These are phyloP conservation scores for Zygogramma bicolorata DNA, from an alignment of 2,888 invertebrate genomes.

Conservation along the genomic window DNA sequence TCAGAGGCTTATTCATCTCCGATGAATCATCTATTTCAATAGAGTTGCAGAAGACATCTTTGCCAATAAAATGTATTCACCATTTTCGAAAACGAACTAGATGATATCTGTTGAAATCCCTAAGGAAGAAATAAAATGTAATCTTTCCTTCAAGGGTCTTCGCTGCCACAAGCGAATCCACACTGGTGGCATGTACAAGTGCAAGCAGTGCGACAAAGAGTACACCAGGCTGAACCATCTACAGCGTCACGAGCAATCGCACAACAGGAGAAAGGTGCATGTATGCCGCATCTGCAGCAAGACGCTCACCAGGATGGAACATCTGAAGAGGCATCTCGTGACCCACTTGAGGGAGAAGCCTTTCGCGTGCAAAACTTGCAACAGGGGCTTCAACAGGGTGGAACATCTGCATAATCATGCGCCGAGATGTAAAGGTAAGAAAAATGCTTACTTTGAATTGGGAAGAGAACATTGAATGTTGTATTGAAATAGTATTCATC, in stretches of 20 bases:
- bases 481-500: no score
- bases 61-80: no score
- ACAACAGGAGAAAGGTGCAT: slow-evolving; percentile 62
- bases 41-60: no score
- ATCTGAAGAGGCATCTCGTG: slow-evolving; percentile 64
- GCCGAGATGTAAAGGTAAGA: slow-evolving; percentile 62
- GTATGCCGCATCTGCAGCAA: slow-evolving; percentile 66
- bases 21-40: no score
- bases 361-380: slow-evolving; percentile 63
- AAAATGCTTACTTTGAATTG: no score
- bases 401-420: slow-evolving; percentile 64
- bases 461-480: no score
- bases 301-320: slow-evolving; percentile 63
- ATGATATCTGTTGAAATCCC: no score
- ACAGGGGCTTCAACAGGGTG: slow-evolving; percentile 63
- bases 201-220: slow-evolving; percentile 63
- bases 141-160: slow-evolving; percentile 26
- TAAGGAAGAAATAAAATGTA: neutral
- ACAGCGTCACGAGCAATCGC: slow-evolving; percentile 63
- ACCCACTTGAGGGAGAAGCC: slow-evolving; percentile 66
- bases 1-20: no score
- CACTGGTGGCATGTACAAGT: slow-evolving; percentile 62
- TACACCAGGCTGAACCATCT: slow-evolving; percentile 63
- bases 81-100: no score
- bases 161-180: slow-evolving; percentile 61